Evolutionary conservation across 2,113 vertebrate species (phyloP).

Genomic region (Psophia crepitans): DNA sequence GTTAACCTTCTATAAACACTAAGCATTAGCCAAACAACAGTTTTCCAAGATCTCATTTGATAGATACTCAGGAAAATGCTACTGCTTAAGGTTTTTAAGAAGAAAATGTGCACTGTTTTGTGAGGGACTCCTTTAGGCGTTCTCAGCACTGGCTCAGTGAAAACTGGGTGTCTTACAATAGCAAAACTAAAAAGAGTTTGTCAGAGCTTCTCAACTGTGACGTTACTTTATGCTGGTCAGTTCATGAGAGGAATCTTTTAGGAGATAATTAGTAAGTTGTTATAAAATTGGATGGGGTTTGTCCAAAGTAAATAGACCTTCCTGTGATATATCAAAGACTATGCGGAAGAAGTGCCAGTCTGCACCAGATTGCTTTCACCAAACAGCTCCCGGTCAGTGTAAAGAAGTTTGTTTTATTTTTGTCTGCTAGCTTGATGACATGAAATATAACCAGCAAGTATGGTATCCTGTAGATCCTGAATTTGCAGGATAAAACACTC

Average conservation of each 20-base stretch:
- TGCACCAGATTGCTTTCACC: not conserved
- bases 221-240: not conserved
- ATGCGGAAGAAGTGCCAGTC: not conserved
- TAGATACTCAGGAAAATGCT: not conserved
- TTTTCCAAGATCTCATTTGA: not conserved
- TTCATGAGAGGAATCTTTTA: not conserved
- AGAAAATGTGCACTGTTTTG: not conserved
- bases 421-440: not conserved
- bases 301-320: not conserved
- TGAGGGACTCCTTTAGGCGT: not conserved
- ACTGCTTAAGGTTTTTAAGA: not conserved
- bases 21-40: not conserved
- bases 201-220: not conserved
- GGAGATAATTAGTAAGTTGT: not conserved
- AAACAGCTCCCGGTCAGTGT: not conserved
- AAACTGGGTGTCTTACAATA: not conserved
- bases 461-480: not conserved
- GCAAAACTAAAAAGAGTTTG: not conserved
- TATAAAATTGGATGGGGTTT: not conserved
- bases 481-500: not conserved
- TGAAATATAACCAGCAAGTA: not conserved
- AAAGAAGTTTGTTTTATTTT: not conserved
- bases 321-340: not conserved
- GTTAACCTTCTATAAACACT: rapidly evolving
- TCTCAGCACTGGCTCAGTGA: not conserved